Evolutionary conservation across 2,888 invertebrate species (phyloP), one percentile per base, ranked within the genome.

Genomic region (Orthosia cruda): DNA sequence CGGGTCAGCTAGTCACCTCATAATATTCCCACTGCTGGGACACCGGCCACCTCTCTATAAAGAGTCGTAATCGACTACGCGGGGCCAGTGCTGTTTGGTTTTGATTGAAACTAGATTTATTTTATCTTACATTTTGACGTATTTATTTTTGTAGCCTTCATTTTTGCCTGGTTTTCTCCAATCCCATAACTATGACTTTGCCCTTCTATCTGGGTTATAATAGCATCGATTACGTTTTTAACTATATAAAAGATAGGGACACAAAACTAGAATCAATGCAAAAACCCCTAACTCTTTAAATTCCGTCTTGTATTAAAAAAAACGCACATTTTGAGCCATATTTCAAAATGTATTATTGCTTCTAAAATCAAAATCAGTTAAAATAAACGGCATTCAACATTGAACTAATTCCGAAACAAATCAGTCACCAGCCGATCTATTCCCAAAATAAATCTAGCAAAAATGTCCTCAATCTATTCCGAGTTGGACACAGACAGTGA

Each of bases 401-500:
- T 58, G 13, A 65, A 65, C 11, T 9, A 32, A 47, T 20, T 57
- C 15, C 26, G 2, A 32, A 57, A 26, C 13, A 70, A 65, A 23
- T 55, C 54, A 40, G 16, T n/a, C 13, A 50, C n/a, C 45, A 4
- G 16, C 12, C 52, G 20, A 12, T 62, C 57, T 49, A 62, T 58
- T 63, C 58, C 16, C 23, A 59, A 64, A 80, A 57, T 54, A 23
- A 66, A 49, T 72, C 49, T 66, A 69, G 45, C 65, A 69, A 81
- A 80, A 71, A 32, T 45, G 45, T 65, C 45, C 13, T n/a, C 52
- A 7, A 20, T 68, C 73, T 70, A 74, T 72, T 58, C 47, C 12
- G 9, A 62, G n/a, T 15, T 26, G 20, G 66, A 64, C 62, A 18
- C 32, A 18, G 73, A 67, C 76, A 58, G 23, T 76, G 80, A 83